A percentile compares a stretch with the other conserved stretches of the same genome.
phyloP scores from a whole-genome alignment of 2,113 vertebrate species.

The Benitochromis conjunctus region DNA sequence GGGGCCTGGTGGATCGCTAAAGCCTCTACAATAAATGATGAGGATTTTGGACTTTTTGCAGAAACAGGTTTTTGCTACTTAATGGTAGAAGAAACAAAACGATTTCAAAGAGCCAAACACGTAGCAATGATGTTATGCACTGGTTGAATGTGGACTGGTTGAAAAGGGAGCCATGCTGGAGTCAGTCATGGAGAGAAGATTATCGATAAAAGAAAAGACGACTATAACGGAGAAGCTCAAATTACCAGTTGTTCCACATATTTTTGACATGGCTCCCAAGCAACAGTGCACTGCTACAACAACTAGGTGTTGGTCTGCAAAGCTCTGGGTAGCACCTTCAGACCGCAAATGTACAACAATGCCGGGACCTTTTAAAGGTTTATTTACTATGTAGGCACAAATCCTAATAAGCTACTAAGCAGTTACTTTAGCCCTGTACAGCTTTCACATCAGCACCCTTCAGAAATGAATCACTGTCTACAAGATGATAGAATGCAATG shows the following conservation, averaged over 20 bases:
- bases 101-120: neutral
- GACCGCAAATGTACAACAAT: neutral
- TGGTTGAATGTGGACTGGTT: neutral
- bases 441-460: neutral
- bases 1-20: neutral
- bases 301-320: neutral
- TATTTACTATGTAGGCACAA: neutral
- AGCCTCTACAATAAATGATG: neutral
- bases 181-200: neutral
- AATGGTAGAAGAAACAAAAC: neutral
- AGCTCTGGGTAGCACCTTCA: neutral
- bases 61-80: neutral
- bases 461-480: neutral
- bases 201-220: neutral
- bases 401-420: neutral
- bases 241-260: neutral
- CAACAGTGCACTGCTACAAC: neutral
- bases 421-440: neutral
- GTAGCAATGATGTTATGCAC: neutral
- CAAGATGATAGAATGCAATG: neutral
- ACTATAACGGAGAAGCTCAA: neutral
- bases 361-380: neutral
- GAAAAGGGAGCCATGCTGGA: neutral
- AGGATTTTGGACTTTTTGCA: neutral
- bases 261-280: neutral